phyloP scores from a whole-genome alignment of 2,113 vertebrate genomes.

The Pseudopipra pipra region DNA sequence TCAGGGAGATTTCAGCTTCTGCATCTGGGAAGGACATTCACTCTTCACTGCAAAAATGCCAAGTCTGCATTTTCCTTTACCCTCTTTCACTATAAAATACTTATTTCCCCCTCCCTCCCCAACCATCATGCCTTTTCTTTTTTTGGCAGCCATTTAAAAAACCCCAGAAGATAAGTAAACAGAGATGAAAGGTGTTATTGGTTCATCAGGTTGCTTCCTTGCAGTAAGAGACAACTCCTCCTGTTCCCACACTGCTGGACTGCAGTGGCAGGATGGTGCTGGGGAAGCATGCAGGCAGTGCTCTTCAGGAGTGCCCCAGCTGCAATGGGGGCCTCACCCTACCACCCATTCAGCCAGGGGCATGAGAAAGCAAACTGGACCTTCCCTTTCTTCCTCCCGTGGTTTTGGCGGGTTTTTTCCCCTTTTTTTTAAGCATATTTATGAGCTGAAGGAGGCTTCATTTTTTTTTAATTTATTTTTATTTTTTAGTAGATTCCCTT shows the following conservation, averaged over 20 bases:
- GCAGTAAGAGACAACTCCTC: background rate
- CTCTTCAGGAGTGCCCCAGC: background rate
- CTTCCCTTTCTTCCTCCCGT: background rate
- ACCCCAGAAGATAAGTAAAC: background rate
- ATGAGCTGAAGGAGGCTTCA: background rate
- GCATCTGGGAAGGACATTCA: background rate
- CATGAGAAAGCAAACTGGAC: background rate
- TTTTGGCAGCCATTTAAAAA: background rate
- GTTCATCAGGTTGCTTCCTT: background rate
- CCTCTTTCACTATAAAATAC: background rate
- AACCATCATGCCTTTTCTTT: background rate
- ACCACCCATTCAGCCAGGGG: background rate
- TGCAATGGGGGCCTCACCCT: background rate
- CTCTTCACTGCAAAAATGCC: background rate
- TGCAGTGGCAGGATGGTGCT: background rate
- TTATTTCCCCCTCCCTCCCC: background rate
- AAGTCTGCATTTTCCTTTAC: background rate
- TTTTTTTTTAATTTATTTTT: background rate
- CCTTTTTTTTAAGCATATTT: background rate
- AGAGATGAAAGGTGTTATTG: slow-evolving; percentile 6
- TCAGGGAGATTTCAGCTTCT: background rate
- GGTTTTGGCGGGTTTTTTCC: rapidly evolving
- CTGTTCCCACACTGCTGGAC: rapidly evolving
- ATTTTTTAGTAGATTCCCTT: background rate
- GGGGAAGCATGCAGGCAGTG: background rate